phyloP scores from a whole-genome alignment of 2,888 invertebrate genomes.

The Nycteola revayana region DNA sequence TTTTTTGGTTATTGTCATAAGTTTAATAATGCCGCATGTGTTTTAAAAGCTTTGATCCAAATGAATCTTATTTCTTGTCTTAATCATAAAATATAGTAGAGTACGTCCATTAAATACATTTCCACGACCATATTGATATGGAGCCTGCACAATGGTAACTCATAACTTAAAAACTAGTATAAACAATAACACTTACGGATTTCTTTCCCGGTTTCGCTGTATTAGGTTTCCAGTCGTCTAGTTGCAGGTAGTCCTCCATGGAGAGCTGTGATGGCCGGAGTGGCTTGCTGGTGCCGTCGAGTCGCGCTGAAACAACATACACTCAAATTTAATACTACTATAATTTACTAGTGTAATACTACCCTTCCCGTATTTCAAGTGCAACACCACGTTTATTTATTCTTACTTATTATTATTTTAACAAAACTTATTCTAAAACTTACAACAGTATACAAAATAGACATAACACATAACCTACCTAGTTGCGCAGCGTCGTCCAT shows the following conservation, averaged over 20 bases:
- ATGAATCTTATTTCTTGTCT: too few species aligned
- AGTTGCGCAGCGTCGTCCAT: slow-evolving; percentile 91
- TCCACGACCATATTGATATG: slow-evolving; percentile 37
- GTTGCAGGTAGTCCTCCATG: slow-evolving; percentile 96
- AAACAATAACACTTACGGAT: slow-evolving; percentile 84
- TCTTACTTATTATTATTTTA: too few species aligned
- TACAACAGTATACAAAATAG: slow-evolving; percentile 21
- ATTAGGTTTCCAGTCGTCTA: slow-evolving; percentile 88
- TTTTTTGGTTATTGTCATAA: neutral
- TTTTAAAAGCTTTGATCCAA: too few species aligned
- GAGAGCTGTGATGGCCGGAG: slow-evolving; percentile 86
- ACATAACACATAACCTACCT: slow-evolving; percentile 85
- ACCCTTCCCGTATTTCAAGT: too few species aligned
- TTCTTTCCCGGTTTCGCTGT: slow-evolving; percentile 90
- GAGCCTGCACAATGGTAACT: slow-evolving; percentile 8
- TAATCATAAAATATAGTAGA: too few species aligned
- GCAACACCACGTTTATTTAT: too few species aligned
- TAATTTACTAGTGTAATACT: too few species aligned
- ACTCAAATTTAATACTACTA: slow-evolving; percentile 18
- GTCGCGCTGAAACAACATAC: slow-evolving; percentile 87
- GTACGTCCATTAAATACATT: slow-evolving; percentile 15
- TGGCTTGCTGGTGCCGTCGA: slow-evolving; percentile 94
- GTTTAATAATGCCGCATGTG: neutral
- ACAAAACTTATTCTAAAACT: slow-evolving; percentile 24
- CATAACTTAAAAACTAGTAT: neutral